Evolutionary conservation across 1,140 invertebrate species (phyloP).

Genomic region (Wiebesia pumilae): DNA sequence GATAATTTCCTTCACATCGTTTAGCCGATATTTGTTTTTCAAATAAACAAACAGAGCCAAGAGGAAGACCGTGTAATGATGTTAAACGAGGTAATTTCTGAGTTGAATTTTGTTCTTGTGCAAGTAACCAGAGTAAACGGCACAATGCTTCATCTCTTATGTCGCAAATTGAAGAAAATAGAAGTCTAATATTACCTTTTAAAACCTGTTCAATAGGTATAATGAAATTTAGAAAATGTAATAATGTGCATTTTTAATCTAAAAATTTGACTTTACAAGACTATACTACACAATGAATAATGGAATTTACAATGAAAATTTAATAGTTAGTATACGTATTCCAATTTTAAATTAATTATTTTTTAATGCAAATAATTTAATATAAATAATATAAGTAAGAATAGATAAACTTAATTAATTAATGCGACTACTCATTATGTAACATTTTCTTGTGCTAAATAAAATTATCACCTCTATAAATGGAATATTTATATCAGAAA

Average conservation of each 20-base stretch:
- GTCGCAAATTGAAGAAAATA: constrained; percentile 69
- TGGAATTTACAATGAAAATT: background rate
- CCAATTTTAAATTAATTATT: too few species aligned
- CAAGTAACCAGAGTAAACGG: constrained; percentile 74
- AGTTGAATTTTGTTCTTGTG: constrained; percentile 67
- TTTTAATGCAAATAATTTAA: too few species aligned
- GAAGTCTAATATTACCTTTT: constrained; percentile 74
- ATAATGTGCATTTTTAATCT: background rate
- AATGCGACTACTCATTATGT: background rate
- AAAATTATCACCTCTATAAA: constrained; percentile 70
- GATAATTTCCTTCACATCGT: constrained; percentile 65
- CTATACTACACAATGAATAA: background rate
- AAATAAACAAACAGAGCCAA: constrained; percentile 70
- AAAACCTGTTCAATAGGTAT: constrained; percentile 64
- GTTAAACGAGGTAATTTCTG: constrained; percentile 73
- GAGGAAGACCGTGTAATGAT: constrained; percentile 70
- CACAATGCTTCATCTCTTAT: constrained; percentile 75
- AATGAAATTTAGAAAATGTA: constrained; percentile 29
- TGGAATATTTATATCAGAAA: constrained; percentile 74
- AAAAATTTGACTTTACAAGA: background rate
- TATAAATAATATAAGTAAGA: too few species aligned
- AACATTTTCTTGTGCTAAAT: background rate
- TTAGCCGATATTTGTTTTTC: constrained; percentile 60
- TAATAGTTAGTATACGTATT: background rate
- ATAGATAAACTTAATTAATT: too few species aligned